Base-by-base conservation (phyloP, 2,113 vertebrate genomes). In the Apteryx owenii region DNA sequence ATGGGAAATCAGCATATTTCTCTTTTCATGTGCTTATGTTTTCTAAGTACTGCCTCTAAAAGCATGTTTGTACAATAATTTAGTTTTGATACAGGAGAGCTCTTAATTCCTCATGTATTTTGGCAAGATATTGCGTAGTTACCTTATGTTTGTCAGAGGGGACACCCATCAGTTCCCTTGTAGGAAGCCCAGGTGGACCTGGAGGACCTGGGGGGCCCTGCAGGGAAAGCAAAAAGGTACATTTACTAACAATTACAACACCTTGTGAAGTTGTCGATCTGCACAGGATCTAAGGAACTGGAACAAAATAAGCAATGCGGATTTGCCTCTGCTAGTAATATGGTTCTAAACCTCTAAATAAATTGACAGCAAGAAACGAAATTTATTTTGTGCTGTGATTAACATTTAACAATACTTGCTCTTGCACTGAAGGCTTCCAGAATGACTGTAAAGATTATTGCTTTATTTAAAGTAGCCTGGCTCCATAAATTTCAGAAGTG, bases 151-250 rank as follows among this genome's bases (percentile, higher is more conserved):
- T 88, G 20, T 98, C 97, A 4, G 61, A 48, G 7, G 91, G 68
- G 62, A 95, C 46, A 2, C 95, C 95, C 7, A 54, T 87, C 73
- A 58, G 15, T 2, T 96, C 87, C 89, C 33, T 2, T 42, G 80
- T 97, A 96, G 96, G 97, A 70, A 95, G 91, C 8, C 98, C 98
- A 10, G 98, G 97, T 65, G 97, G 98, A 62, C 98, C 98, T 3
- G 97, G 97, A 60, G 62, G 88, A 50, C 98, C 98, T 36, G 94
- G 73, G 5, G 98, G 42, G 9, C 98, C 98, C 98, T 98, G 90
- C 3, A 85, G 40, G 36, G 85, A 85, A 94, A 89, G n/a, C 15
- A 64, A 2, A 72, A 83, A 33, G 19, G 70, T 61, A 78, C 5
- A 12, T 80, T 93, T 72, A 93, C 12, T 42, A 26, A 46, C 20